Evolutionary conservation across 2,888 invertebrate genomes (phyloP).

Genomic region (Cylindroiulus punctatus): DNA sequence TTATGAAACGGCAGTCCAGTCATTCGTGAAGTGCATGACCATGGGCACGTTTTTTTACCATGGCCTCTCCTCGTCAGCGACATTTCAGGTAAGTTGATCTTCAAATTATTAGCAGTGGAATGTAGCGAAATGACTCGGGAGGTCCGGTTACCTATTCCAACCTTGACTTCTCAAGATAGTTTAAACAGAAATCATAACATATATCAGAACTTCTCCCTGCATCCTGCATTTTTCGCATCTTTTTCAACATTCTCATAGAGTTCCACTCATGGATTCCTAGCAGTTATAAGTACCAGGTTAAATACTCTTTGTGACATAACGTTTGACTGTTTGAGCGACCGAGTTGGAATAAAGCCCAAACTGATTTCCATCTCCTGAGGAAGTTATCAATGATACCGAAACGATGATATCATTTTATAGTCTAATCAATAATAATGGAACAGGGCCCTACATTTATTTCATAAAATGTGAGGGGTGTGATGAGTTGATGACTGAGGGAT

Average conservation of each 20-base stretch:
- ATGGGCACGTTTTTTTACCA: neutral
- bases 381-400: too few species aligned
- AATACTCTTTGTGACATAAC: too few species aligned
- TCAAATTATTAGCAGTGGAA: neutral
- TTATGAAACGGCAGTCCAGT: slow-evolving; percentile 43
- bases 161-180: neutral
- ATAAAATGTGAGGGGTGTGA: too few species aligned
- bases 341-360: too few species aligned
- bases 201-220: neutral
- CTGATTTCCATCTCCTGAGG: too few species aligned
- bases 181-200: slow-evolving; percentile 43
- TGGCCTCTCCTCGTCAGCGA: neutral
- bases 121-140: slow-evolving; percentile 40
- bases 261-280: neutral
- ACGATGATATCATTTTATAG: too few species aligned
- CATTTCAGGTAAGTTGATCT: slow-evolving; percentile 45
- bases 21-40: slow-evolving; percentile 40
- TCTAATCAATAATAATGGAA: too few species aligned
- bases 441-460: too few species aligned
- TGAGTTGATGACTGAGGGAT: too few species aligned
- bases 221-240: slow-evolving; percentile 14
- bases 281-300: too few species aligned
- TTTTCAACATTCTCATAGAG: slow-evolving; percentile 28
- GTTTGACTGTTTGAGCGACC: too few species aligned
- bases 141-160: slow-evolving; percentile 31